phyloP scores from a whole-genome alignment of 1,140 invertebrate species.

The Leptopilina clavipes region DNA sequence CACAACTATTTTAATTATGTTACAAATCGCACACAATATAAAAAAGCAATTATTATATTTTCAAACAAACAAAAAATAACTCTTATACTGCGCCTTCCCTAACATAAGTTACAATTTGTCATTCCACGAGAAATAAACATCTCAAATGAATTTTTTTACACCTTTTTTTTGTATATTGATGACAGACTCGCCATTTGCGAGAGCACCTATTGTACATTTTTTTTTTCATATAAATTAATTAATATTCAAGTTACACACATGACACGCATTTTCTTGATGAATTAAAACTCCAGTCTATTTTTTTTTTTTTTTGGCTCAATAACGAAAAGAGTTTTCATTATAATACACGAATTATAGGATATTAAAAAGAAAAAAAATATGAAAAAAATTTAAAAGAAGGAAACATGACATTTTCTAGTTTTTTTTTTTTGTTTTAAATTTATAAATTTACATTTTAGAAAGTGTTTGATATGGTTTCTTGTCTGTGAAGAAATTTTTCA shows the following conservation, averaged over 20 bases:
- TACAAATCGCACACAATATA: conserved; percentile 12
- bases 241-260: too few species aligned
- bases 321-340: too few species aligned
- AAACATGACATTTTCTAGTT: background rate
- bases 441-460: conserved; percentile 37
- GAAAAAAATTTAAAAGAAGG: too few species aligned
- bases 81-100: background rate
- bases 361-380: background rate
- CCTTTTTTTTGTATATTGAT: too few species aligned
- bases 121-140: background rate
- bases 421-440: background rate
- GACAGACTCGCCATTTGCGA: too few species aligned
- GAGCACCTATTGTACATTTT: too few species aligned
- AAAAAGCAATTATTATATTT: background rate
- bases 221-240: too few species aligned
- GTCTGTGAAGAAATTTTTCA: conserved; percentile 97
- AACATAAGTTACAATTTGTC: background rate
- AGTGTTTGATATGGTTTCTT: conserved; percentile 78
- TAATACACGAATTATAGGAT: too few species aligned
- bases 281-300: too few species aligned
- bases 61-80: too few species aligned
- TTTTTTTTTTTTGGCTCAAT: too few species aligned
- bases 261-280: too few species aligned
- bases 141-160: background rate
- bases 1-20: conserved; percentile 4